phyloP scores from a whole-genome alignment of 2,797 vertebrate species.

The Naso thynnoides region DNA sequence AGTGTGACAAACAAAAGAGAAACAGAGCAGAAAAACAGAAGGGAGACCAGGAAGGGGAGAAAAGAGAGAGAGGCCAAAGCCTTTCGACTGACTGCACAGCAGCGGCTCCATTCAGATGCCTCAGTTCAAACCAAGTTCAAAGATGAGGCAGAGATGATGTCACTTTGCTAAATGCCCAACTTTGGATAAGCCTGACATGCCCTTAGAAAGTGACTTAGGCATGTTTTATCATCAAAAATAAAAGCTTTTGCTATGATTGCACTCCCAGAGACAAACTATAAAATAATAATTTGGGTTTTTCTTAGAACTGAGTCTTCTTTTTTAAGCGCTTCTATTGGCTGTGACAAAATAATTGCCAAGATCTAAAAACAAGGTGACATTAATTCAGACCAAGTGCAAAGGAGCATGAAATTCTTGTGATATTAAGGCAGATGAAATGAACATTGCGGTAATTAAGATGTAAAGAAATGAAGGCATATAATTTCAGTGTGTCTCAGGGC shows the following conservation, averaged over 20 bases:
- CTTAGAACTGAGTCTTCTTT: background rate
- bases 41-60: conserved; percentile 29
- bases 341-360: background rate
- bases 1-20: conserved; percentile 46
- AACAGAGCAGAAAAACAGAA: conserved; percentile 16
- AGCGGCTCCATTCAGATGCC: conserved; percentile 8
- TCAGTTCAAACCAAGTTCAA: conserved; percentile 29
- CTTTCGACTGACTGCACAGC: conserved; percentile 34
- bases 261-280: background rate
- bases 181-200: conserved; percentile 12
- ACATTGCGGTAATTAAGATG: background rate
- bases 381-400: background rate
- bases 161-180: conserved; percentile 28
- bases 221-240: conserved; percentile 20
- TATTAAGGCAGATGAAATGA: background rate
- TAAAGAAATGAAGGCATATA: background rate
- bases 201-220: conserved; percentile 10
- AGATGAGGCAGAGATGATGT: conserved; percentile 39
- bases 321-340: background rate
- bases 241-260: background rate
- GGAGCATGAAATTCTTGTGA: too few relatives aligned
- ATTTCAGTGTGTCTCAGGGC: too few relatives aligned
- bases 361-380: background rate
- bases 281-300: background rate
- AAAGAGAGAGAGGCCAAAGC: conserved; percentile 21